Evolutionary conservation across 2,797 vertebrate genomes (phyloP).

Genomic region (Jordanella pulchra): DNA sequence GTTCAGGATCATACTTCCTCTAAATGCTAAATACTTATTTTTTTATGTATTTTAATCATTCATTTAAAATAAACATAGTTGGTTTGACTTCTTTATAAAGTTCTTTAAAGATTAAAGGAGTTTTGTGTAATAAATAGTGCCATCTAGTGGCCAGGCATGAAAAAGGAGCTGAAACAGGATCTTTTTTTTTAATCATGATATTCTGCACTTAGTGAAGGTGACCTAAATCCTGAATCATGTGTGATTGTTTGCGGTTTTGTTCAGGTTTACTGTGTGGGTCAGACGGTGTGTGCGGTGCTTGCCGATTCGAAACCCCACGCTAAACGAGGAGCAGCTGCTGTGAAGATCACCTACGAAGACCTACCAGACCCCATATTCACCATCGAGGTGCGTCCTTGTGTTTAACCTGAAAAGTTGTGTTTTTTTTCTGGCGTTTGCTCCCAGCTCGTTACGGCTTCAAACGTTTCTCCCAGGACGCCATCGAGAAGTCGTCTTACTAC

Average conservation of each 20-base stretch:
- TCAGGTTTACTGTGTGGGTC: constrained; percentile 79
- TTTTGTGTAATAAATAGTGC: neutral
- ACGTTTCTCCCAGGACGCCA: constrained; percentile 71
- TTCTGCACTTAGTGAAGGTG: neutral
- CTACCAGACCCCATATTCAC: constrained; percentile 74
- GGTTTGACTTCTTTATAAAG: neutral
- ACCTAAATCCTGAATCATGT: neutral
- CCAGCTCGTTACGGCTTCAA: neutral
- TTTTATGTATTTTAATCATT: too few relatives aligned
- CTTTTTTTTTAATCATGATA: neutral
- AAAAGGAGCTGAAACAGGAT: neutral
- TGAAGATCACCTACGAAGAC: constrained; percentile 77
- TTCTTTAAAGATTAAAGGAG: neutral
- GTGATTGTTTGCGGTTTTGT: neutral
- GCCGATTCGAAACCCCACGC: constrained; percentile 75
- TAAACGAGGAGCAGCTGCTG: constrained; percentile 64
- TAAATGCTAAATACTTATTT: too few relatives aligned
- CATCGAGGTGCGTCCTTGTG: constrained; percentile 61
- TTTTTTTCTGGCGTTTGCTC: too few relatives aligned
- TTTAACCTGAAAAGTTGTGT: neutral
- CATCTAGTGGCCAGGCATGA: neutral
- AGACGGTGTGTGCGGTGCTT: constrained; percentile 75
- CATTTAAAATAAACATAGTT: neutral
- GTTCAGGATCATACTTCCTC: too few relatives aligned
- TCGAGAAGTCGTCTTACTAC: constrained; percentile 74